Base-by-base conservation (phyloP, 2,888 invertebrate species). In the Eurytoma californica region DNA sequence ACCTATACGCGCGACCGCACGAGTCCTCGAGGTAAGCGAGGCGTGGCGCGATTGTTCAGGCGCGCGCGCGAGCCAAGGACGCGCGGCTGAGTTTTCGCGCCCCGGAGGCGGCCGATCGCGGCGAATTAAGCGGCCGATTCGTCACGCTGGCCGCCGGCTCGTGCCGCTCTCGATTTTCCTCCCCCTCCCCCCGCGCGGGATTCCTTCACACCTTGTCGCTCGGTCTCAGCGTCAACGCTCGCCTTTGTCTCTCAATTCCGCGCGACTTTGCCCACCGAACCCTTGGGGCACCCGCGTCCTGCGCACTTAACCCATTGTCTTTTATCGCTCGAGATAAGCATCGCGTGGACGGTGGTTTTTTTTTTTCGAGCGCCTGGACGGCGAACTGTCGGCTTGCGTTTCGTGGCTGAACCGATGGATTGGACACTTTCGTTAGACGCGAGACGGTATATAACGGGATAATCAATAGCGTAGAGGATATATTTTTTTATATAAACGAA, bases 51-150 rank as follows among this genome's bases (percentile, higher is more conserved):
- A 77, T 80, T 76, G 80, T 76, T 72, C 51, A 47, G n/a, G 53
- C 77, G 53, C 28, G 18, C n/a, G 61, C 77, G 53, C 28, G 18
- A 13, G 61, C 47, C 79, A 67, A 72, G 76, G 76, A 51, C 76
- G 7, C 2, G 18, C 53, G 14, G 49, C 24, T 13, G 39, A 70
- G 39, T 83, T 88, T 87, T 88, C 88, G 86, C 89, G 86, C 88
- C 88, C 85, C 75, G 82, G 81, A 82, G 82, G 83, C 86, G 85
- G 72, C 83, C 86, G 86, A 83, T 89, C 90, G 87, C 82, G 81
- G 86, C 80, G 83, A 84, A 89, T 90, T 86, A 88, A 83, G 76
- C 81, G 78, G 77, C 77, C 87, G 87, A 88, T 88, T 87, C 86
- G 86, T 89, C 67, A 65, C 24, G 24, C 55, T 20, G 66, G 47